Evolutionary conservation across 37 sponge, comb jelly and placozoan genomes (phyloP).

Genomic region (Chondrosia reniformis): DNA sequence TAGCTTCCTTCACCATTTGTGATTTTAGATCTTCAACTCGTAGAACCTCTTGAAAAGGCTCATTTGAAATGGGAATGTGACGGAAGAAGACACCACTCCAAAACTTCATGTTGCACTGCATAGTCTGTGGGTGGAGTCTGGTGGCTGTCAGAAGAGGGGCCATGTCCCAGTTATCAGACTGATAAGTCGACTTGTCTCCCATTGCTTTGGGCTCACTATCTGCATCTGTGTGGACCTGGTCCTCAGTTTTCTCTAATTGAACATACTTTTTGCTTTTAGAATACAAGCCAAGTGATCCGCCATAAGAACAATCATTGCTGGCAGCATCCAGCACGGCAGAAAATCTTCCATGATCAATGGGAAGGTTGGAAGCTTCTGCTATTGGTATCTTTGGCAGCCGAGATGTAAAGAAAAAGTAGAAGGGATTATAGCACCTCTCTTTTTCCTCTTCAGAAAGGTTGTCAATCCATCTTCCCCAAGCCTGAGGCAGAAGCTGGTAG

Average conservation of each 20-base stretch:
- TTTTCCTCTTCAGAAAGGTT: conserved; percentile 40
- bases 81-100: conserved; percentile 69
- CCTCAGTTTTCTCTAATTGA: too few species aligned
- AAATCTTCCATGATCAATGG: neutral
- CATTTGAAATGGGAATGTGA: conserved; percentile 31
- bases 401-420: conserved; percentile 59
- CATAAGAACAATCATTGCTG: neutral
- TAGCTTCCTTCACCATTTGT: conserved; percentile 54
- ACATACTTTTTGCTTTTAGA: neutral
- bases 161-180: neutral
- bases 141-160: conserved; percentile 16
- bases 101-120: conserved; percentile 32
- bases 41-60: neutral
- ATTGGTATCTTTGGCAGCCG: neutral
- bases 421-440: conserved; percentile 62
- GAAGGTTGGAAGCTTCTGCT: neutral
- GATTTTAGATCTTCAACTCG: conserved; percentile 32
- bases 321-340: conserved; percentile 13
- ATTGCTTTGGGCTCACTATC: neutral
- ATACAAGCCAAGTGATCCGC: conserved; percentile 10
- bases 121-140: conserved; percentile 49
- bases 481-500: conserved; percentile 50
- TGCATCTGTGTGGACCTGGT: neutral
- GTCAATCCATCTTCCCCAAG: conserved; percentile 69
- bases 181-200: neutral